Conservation (phyloP, 2,113 vertebrate species). For the Harpagus bidentatus region DNA sequence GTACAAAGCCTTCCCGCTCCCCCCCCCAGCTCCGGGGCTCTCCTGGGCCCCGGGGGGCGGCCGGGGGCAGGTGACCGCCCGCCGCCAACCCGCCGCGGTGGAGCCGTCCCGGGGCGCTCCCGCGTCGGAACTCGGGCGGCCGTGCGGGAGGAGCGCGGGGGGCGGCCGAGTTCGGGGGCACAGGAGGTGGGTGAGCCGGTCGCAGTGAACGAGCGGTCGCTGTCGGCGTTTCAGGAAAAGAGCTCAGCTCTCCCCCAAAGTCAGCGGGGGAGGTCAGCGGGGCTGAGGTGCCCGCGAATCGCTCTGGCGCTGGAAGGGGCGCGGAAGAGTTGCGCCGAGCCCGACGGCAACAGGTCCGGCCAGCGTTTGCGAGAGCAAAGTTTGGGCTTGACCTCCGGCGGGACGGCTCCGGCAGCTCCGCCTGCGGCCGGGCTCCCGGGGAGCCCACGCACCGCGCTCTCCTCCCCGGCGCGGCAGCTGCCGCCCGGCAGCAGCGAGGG, state of each 20-base stretch:
- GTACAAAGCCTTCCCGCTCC: not conserved
- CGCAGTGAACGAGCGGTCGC: not conserved
- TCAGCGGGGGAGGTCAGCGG: not conserved
- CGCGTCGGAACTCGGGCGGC: not conserved
- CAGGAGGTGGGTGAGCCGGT: not conserved
- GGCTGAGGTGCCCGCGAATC: accelerated
- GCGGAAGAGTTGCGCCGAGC: not conserved
- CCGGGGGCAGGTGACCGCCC: too few species aligned
- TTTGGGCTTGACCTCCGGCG: not conserved
- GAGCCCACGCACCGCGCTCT: not conserved
- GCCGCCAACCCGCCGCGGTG: too few species aligned
- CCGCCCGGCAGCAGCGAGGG: not conserved
- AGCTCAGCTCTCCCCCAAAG: not conserved
- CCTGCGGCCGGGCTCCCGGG: not conserved
- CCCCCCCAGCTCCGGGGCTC: accelerated
- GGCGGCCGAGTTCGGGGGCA: not conserved
- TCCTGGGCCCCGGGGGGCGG: accelerated
- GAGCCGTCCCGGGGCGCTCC: too few species aligned
- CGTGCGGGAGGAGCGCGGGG: not conserved
- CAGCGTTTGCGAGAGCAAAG: not conserved
- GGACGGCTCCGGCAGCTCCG: not conserved
- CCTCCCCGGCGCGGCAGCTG: not conserved
- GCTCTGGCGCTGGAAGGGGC: not conserved
- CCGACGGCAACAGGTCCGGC: not conserved
- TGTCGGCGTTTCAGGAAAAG: not conserved